These are phyloP conservation scores for Cyanistes caeruleus DNA, from an alignment of 2,113 vertebrate genomes.

Conservation along the genomic window DNA sequence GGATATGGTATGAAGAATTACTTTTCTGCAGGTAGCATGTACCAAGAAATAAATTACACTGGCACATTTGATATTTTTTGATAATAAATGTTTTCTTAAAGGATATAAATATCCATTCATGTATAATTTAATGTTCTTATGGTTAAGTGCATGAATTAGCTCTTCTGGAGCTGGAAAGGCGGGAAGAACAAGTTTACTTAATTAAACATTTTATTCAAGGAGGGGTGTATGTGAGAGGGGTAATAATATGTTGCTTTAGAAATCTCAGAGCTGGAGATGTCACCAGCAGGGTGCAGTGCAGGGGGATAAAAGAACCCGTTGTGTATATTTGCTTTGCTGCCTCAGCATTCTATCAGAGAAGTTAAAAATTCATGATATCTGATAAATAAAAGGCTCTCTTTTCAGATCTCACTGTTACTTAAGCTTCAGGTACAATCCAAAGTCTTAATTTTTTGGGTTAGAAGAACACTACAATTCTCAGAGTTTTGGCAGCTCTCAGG, in stretches of 20 bases:
- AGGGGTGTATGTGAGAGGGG: not conserved
- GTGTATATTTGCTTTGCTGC: not conserved
- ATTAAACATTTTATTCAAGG: not conserved
- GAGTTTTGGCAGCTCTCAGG: not conserved
- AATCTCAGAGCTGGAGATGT: not conserved
- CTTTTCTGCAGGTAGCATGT: not conserved
- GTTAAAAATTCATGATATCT: not conserved
- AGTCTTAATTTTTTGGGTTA: not conserved
- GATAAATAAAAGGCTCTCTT: not conserved
- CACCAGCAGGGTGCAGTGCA: not conserved
- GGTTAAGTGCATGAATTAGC: not conserved
- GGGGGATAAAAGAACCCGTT: not conserved
- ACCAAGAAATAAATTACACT: not conserved
- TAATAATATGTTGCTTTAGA: not conserved
- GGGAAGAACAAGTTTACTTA: not conserved
- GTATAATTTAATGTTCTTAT: not conserved
- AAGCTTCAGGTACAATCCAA: not conserved
- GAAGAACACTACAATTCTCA: not conserved
- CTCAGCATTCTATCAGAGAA: not conserved
- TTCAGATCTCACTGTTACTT: not conserved
- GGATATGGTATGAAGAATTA: not conserved
- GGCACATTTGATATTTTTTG: not conserved
- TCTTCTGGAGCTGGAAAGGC: not conserved
- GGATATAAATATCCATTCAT: not conserved
- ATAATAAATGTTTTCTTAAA: not conserved